Evolutionary conservation across 2,113 vertebrate species (phyloP), one percentile per base, ranked within the genome.

Genomic region (Grammomys dolichurus): DNA sequence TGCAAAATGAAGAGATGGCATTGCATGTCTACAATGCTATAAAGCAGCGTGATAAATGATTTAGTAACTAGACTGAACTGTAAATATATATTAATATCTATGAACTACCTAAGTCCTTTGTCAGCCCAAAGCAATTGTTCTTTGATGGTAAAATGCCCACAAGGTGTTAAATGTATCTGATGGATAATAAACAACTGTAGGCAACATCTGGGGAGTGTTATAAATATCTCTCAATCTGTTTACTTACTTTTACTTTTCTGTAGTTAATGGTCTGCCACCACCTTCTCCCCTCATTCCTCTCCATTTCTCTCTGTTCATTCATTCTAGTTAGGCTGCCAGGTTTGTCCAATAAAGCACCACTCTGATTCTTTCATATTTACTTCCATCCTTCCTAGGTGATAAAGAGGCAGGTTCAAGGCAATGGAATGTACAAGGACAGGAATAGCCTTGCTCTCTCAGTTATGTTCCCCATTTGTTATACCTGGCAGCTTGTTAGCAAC

Each of bases 1-100:
- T 85, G n/a, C 67, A 88, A 96, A 96, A 90, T 87, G 60, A 94
- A 89, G 70, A 90, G 95, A 88, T 81, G 92, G n/a, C 63, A 86
- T 85, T 90, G 85, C 75, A 81, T 69, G 33, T 89, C 22, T 82
- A 77, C 87, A 78, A 40, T 84, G 22, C 56, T 94, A 51, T 72
- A 93, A 94, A 96, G 46, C 77, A 95, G 60, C 48, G 51, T 82
- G n/a, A 95, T 93, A 82, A 95, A 81, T 67, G 87, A 72, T 89
- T 31, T 77, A 46, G 40, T 75, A 87, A 91, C 28, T 85, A 69
- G 90, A 31, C 54, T 91, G 51, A 80, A 70, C 31, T 91, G 60
- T 95, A 78, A 95, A 93, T 65, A 87, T 60, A 48, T 87, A 80
- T 73, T 93, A 93, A 85, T 70, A 94, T 70, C 75, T 95, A 51